Evolutionary conservation across 23 tunicate species (phyloP).

Genomic region (Pegea sp.): DNA sequence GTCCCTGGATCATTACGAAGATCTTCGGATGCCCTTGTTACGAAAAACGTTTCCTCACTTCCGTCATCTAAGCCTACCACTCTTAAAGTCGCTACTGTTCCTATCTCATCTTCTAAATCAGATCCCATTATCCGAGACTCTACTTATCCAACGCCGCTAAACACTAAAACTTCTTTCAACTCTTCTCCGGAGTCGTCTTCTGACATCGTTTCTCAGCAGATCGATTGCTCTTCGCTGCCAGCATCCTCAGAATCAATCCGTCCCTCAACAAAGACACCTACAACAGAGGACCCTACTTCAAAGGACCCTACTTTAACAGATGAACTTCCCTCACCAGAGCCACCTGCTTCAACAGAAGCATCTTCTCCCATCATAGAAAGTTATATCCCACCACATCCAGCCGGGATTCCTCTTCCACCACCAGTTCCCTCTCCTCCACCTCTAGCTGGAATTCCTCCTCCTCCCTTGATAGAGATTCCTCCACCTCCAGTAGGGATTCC

Average conservation of each 20-base stretch:
- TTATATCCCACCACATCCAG: not conserved
- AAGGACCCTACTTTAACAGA: not conserved
- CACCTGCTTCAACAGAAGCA: not conserved
- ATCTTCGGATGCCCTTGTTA: no score
- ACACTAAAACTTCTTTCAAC: no score
- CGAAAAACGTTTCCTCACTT: no score
- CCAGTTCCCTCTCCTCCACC: constrained; percentile 7
- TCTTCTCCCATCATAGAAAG: not conserved
- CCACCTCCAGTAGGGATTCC: constrained; percentile 9
- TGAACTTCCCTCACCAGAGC: constrained; percentile 1
- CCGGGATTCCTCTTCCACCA: constrained; percentile 4
- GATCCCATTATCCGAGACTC: no score
- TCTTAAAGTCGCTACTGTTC: no score
- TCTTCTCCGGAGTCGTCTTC: no score
- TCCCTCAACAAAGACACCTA: not conserved
- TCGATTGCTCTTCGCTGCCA: no score
- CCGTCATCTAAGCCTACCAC: no score
- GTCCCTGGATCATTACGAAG: no score
- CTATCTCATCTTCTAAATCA: no score
- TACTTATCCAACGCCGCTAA: no score
- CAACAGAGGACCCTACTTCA: not conserved
- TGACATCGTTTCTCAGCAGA: no score
- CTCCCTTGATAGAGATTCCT: constrained; percentile 3
- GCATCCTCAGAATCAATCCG: not conserved
- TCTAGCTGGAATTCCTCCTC: constrained; percentile 5